Percentiles rank a stretch among this genome's conserved stretches.
Evolutionary conservation across 92 coral and sea anemone genomes (phyloP).

Genomic region (Phenganax marumi): DNA sequence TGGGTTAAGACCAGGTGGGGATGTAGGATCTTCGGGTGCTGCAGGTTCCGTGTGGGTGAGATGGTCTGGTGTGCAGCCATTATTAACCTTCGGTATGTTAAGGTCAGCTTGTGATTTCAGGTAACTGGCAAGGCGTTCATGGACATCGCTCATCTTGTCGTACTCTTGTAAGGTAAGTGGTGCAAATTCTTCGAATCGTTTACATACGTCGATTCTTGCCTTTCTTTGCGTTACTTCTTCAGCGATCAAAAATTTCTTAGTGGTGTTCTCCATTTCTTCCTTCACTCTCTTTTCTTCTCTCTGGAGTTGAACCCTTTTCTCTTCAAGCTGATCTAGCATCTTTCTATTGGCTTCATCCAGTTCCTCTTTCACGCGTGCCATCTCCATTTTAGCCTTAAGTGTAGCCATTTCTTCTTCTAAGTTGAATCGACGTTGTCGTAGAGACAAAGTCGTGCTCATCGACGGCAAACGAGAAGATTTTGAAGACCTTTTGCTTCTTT

Average conservation of each 20-base stretch:
- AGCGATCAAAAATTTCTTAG: too few relatives aligned
- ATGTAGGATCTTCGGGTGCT: background rate
- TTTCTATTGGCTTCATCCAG: too few relatives aligned
- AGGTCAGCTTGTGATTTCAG: background rate
- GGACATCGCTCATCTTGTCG: background rate
- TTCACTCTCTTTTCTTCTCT: too few relatives aligned
- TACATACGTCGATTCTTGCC: too few relatives aligned
- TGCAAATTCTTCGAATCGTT: background rate
- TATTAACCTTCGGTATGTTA: background rate
- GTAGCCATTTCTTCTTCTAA: too few relatives aligned
- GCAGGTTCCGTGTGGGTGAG: background rate
- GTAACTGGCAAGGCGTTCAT: background rate
- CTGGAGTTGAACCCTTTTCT: too few relatives aligned
- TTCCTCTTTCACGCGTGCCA: too few relatives aligned
- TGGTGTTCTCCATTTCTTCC: too few relatives aligned
- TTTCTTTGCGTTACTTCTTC: too few relatives aligned
- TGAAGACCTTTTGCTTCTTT: background rate
- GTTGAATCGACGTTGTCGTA: too few relatives aligned
- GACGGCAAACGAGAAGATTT: background rate
- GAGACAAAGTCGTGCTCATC: background rate
- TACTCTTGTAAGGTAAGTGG: background rate
- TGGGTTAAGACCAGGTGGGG: background rate
- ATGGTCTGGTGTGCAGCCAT: background rate
- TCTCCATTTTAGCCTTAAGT: too few relatives aligned
- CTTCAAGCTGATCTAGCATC: too few relatives aligned